A percentile compares a stretch with the other conserved stretches of the same genome.
Conservation (phyloP, 2,888 invertebrate species). For the Hesperia comma region DNA sequence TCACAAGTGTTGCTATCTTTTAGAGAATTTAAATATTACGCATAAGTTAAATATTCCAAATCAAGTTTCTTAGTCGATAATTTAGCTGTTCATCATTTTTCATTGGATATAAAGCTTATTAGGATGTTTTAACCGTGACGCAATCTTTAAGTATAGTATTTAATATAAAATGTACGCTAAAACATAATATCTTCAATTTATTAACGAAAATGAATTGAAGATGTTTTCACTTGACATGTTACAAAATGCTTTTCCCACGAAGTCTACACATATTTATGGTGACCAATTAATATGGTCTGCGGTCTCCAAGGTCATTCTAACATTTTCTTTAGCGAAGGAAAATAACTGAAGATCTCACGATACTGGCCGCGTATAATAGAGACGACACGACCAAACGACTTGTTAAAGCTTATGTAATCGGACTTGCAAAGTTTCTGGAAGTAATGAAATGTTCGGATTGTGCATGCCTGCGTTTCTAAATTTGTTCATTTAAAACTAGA, state of each 20-base stretch:
- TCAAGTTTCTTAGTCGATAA: no score
- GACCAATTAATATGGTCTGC: slow-evolving; percentile 30
- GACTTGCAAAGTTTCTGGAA: slow-evolving; percentile 32
- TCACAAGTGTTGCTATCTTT: no score
- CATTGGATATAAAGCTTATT: no score
- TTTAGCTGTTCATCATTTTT: no score
- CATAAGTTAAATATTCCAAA: no score
- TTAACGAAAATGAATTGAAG: slow-evolving; percentile 22
- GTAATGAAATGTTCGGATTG: slow-evolving; percentile 26
- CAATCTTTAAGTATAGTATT: no score
- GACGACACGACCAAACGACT: slow-evolving; percentile 60
- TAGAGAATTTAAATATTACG: no score
- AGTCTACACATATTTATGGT: slow-evolving; percentile 31
- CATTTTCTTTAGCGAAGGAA: slow-evolving; percentile 29
- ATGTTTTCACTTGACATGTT: slow-evolving; percentile 24
- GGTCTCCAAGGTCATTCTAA: slow-evolving; percentile 19
- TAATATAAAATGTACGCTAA: not conserved
- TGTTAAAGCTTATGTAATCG: slow-evolving; percentile 69
- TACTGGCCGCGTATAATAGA: slow-evolving; percentile 50
- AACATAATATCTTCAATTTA: not conserved
- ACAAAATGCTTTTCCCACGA: slow-evolving; percentile 36
- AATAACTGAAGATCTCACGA: slow-evolving; percentile 32
- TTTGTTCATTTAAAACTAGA: not conserved
- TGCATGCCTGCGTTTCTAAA: slow-evolving; percentile 14
- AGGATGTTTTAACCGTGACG: no score